phyloP scores from a whole-genome alignment of 2,797 vertebrate genomes.

The Onychomys torridus region DNA sequence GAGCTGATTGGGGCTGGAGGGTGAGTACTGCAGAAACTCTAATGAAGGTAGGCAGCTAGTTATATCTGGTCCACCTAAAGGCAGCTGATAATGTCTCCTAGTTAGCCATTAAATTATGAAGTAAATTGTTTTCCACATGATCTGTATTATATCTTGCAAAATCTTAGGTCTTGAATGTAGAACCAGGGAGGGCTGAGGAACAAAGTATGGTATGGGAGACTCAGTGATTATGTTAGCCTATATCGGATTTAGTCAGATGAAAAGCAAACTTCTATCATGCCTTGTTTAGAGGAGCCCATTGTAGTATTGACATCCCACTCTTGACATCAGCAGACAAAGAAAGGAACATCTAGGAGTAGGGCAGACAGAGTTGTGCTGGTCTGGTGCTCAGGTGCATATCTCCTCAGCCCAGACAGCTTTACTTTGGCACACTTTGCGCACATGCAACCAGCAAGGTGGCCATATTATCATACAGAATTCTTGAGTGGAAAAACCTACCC shows the following conservation, averaged over 20 bases:
- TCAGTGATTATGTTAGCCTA: not conserved
- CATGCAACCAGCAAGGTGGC: too few relatives aligned
- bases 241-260: not conserved
- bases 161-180: not conserved
- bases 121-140: not conserved
- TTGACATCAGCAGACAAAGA: not conserved
- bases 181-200: not conserved
- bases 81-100: not conserved
- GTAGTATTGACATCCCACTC: not conserved
- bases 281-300: not conserved
- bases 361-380: not conserved
- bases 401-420: not conserved
- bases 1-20: too few relatives aligned
- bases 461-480: not conserved
- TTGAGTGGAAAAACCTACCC: not conserved
- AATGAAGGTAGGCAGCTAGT: not conserved
- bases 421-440: not conserved
- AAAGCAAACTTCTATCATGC: not conserved
- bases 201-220: not conserved
- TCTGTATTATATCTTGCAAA: not conserved
- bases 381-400: not conserved
- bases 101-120: not conserved
- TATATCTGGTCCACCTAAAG: not conserved
- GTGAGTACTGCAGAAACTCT: accelerated
- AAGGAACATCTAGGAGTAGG: not conserved